A percentile compares a stretch with the other conserved stretches of the same genome.
Evolutionary conservation across 92 coral and sea anemone genomes (phyloP).

Genomic region (Actinernus sp.): DNA sequence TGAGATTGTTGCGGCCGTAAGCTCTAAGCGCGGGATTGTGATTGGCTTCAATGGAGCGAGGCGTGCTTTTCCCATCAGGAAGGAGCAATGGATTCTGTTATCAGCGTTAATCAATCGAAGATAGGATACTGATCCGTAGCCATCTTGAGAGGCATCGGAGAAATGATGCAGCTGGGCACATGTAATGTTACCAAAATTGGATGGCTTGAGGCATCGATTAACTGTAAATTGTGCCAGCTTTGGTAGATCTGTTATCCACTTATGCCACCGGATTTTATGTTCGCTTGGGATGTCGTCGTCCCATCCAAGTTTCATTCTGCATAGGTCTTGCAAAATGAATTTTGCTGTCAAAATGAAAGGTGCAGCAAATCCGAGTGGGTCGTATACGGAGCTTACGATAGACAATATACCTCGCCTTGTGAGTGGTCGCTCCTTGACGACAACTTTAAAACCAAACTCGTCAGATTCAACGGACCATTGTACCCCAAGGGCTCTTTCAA

Average conservation of each 20-base stretch:
- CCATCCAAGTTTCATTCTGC: too few species aligned
- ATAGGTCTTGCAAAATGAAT: not conserved
- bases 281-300: too few species aligned
- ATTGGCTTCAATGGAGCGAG: constrained; percentile 1
- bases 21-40: not conserved
- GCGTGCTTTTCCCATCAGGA: not conserved
- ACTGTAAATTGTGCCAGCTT: not conserved
- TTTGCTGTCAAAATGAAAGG: constrained; percentile 1
- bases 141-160: not conserved
- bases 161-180: not conserved
- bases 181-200: not conserved
- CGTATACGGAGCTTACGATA: constrained; percentile 1
- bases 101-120: not conserved
- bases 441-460: constrained; percentile 29
- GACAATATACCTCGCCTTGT: constrained; percentile 35
- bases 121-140: constrained; percentile 1
- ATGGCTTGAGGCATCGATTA: constrained; percentile 1
- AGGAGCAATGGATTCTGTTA: not conserved
- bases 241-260: not conserved
- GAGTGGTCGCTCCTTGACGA: constrained; percentile 19
- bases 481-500: constrained; percentile 32
- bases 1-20: constrained; percentile 6
- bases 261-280: not conserved
- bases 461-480: constrained; percentile 28
- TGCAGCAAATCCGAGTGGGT: constrained; percentile 2